phyloP scores from a whole-genome alignment of 1,140 invertebrate genomes.

The Zophobas atratus region DNA sequence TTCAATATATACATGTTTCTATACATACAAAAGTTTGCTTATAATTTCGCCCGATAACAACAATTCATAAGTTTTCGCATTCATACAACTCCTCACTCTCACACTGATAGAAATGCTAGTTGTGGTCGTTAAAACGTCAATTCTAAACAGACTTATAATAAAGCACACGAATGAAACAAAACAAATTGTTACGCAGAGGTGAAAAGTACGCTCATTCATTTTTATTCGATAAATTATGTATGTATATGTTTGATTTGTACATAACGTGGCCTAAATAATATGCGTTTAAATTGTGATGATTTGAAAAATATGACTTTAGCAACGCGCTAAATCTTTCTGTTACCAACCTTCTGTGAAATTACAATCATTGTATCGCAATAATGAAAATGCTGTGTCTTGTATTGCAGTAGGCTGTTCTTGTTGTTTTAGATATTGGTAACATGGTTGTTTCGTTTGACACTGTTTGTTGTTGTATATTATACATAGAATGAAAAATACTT shows the following conservation, averaged over 20 bases:
- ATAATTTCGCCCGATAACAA: no score
- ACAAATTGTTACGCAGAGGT: no score
- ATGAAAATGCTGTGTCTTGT: slow-evolving; percentile 66
- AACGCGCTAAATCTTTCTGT: slow-evolving; percentile 54
- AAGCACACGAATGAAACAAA: no score
- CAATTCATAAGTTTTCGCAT: no score
- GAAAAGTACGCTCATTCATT: no score
- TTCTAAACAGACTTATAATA: no score
- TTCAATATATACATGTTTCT: no score
- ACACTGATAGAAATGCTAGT: no score
- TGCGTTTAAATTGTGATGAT: slow-evolving; percentile 34
- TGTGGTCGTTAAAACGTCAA: no score
- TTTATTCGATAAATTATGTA: slow-evolving; percentile 3
- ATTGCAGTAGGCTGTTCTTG: slow-evolving; percentile 64
- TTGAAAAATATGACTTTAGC: slow-evolving; percentile 46
- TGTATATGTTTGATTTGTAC: slow-evolving; percentile 13
- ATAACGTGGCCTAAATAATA: slow-evolving; percentile 44
- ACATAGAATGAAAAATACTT: slow-evolving; percentile 23
- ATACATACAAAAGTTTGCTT: no score
- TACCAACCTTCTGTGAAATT: slow-evolving; percentile 66
- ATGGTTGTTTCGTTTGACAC: slow-evolving; percentile 47
- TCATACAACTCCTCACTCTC: no score
- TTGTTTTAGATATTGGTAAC: slow-evolving; percentile 56
- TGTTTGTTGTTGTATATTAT: slow-evolving; percentile 53
- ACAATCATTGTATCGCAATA: slow-evolving; percentile 67